Conservation (phyloP, 2,797 vertebrate genomes). For the Coccyzus lansbergi region DNA sequence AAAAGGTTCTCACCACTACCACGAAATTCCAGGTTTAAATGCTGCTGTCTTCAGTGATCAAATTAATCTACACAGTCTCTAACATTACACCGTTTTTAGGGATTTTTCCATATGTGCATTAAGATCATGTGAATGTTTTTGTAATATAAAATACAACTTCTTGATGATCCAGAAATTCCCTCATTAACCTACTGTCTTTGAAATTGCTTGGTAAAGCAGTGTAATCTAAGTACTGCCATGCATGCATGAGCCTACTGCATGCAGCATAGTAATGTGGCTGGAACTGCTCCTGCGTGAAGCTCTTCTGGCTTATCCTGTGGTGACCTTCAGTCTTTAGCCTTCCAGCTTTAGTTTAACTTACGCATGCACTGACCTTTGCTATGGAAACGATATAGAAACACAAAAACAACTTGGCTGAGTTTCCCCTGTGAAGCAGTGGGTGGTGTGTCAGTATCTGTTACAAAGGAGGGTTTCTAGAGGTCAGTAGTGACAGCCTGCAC, state of each 20-base stretch:
- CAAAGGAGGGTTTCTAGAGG: slow-evolving; percentile 72
- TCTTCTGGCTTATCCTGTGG: slow-evolving; percentile 70
- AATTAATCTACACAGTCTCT: background rate
- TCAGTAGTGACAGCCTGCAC: slow-evolving; percentile 56
- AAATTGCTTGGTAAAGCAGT: background rate
- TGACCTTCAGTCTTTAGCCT: slow-evolving; percentile 79
- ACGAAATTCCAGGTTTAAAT: background rate
- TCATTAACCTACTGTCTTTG: background rate
- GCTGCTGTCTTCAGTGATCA: background rate
- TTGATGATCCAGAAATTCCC: background rate
- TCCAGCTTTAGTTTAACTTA: slow-evolving; percentile 82
- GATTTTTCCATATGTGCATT: background rate
- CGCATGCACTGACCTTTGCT: slow-evolving; percentile 86
- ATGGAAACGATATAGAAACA: slow-evolving; percentile 93
- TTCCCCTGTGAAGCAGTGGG: slow-evolving; percentile 75
- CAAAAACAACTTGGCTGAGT: slow-evolving; percentile 88
- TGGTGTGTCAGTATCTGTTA: slow-evolving; percentile 84
- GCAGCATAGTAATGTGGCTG: slow-evolving; percentile 18
- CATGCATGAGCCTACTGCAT: background rate
- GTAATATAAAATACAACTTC: background rate
- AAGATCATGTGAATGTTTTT: background rate
- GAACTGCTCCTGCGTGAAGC: slow-evolving; percentile 44
- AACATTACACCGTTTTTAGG: background rate
- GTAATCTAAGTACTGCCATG: background rate
- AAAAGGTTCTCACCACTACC: background rate